A percentile compares a stretch with the other conserved stretches of the same genome.
Evolutionary conservation across 2,113 vertebrate species (phyloP).

Genomic region (Peromyscus californicus): DNA sequence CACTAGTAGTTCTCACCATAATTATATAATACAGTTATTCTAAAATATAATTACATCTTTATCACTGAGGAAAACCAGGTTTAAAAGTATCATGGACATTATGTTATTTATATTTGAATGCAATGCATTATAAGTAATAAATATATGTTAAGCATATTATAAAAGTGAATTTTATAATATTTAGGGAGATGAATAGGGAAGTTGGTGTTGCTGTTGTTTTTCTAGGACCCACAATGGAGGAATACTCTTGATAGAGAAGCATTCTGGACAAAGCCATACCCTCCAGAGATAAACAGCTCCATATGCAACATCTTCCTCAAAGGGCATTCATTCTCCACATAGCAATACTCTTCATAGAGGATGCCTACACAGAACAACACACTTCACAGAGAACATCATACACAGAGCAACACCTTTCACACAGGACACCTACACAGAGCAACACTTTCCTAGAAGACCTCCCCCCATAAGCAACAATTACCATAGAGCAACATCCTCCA

Average conservation of each 20-base stretch:
- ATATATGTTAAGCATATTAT: neutral
- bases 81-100: neutral
- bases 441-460: neutral
- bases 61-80: neutral
- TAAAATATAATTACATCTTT: neutral
- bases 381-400: neutral
- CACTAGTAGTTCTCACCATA: neutral
- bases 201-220: neutral
- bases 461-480: neutral
- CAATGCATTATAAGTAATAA: neutral
- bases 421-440: neutral
- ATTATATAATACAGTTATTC: neutral
- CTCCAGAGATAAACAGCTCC: neutral
- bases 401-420: neutral
- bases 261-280: neutral
- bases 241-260: neutral
- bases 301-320: neutral
- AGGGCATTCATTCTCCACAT: neutral
- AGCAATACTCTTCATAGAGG: neutral
- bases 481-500: neutral
- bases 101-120: neutral
- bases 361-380: neutral
- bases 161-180: neutral
- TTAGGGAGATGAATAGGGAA: neutral
- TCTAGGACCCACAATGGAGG: neutral